Evolutionary conservation across 2,113 vertebrate species (phyloP).

Genomic region (Anas platyrhynchos): DNA sequence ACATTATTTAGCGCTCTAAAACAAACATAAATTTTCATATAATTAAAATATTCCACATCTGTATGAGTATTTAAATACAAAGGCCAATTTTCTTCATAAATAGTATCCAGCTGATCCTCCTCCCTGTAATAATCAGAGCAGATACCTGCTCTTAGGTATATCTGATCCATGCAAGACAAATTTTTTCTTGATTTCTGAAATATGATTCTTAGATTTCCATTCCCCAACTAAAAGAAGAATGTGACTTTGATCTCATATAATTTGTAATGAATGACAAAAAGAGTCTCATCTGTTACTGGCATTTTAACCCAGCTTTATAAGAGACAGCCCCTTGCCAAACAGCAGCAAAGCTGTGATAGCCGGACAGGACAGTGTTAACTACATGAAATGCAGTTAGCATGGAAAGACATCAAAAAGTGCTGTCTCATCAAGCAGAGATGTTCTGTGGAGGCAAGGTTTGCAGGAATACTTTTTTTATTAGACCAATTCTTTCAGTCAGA

Average conservation of each 20-base stretch:
- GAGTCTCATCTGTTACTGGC: background rate
- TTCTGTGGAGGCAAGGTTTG: background rate
- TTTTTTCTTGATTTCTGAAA: constrained; percentile 29
- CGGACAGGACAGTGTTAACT: background rate
- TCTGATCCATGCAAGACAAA: background rate
- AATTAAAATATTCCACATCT: background rate
- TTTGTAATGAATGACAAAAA: background rate
- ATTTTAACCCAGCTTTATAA: background rate
- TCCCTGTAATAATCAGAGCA: background rate
- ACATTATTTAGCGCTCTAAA: background rate
- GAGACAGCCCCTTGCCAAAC: background rate
- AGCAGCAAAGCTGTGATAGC: background rate
- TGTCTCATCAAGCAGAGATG: constrained; percentile 2
- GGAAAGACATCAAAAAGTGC: constrained; percentile 16
- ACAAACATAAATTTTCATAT: background rate
- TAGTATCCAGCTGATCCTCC: constrained; percentile 15
- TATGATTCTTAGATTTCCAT: background rate
- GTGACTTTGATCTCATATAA: constrained; percentile 21
- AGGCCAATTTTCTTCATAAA: background rate
- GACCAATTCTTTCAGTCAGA: background rate
- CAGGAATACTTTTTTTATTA: background rate
- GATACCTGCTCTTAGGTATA: background rate
- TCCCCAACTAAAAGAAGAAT: constrained; percentile 2
- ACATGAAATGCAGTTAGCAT: background rate
- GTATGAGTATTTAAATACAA: constrained; percentile 21